These are phyloP conservation scores for Agelastica alni DNA, from an alignment of 2,888 invertebrate genomes.

Conservation along the genomic window DNA sequence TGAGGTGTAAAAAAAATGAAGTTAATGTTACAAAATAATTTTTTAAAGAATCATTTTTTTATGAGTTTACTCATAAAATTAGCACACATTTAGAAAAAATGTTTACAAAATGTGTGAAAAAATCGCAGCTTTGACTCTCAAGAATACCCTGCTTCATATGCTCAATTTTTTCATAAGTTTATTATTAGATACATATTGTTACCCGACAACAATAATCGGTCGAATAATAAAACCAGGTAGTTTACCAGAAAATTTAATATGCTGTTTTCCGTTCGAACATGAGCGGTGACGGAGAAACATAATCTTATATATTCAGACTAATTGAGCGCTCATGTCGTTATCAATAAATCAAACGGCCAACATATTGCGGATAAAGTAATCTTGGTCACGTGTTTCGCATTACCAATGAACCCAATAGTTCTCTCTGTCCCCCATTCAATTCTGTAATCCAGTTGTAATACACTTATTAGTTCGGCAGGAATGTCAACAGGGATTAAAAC, in stretches of 20 bases:
- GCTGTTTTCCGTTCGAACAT: not conserved
- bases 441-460: conserved; percentile 45
- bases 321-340: conserved; percentile 53
- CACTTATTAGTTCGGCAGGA: conserved; percentile 43
- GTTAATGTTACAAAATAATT: too few species aligned
- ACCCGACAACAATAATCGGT: not conserved
- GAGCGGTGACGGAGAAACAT: conserved; percentile 18
- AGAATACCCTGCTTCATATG: too few species aligned
- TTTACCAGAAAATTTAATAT: conserved; percentile 15
- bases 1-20: too few species aligned
- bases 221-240: not conserved
- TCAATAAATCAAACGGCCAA: conserved; percentile 51
- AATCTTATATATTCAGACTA: conserved; percentile 39
- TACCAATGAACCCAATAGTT: conserved; percentile 46
- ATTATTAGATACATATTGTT: too few species aligned
- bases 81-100: too few species aligned
- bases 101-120: too few species aligned
- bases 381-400: conserved; percentile 51
- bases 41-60: too few species aligned
- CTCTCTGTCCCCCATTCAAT: conserved; percentile 35
- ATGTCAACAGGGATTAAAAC: conserved; percentile 20
- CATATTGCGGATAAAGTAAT: conserved; percentile 52
- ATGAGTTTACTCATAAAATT: too few species aligned
- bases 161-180: too few species aligned
- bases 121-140: too few species aligned